phyloP scores from a whole-genome alignment of 1,140 invertebrate species.

The Hypsibius dujardini region DNA sequence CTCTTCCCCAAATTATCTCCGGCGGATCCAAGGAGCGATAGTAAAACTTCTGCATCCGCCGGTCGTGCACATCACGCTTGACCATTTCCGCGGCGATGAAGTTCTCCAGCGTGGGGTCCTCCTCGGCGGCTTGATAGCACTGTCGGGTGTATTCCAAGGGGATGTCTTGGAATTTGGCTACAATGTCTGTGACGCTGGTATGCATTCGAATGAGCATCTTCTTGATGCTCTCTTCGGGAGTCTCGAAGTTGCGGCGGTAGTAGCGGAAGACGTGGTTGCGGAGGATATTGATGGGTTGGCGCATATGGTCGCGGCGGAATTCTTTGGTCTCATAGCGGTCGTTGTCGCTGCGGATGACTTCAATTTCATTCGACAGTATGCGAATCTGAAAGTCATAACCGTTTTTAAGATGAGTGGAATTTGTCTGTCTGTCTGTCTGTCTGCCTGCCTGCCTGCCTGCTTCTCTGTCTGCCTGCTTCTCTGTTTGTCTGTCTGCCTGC shows the following conservation, averaged over 20 bases:
- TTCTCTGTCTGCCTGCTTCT: neutral
- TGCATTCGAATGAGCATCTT: neutral
- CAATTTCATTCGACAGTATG: neutral
- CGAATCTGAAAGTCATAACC: neutral
- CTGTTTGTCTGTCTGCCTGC: neutral
- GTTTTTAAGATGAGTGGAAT: neutral
- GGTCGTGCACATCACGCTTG: neutral
- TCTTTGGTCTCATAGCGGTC: neutral
- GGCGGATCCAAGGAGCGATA: constrained; percentile 9
- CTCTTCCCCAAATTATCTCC: constrained; percentile 4
- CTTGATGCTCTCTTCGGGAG: neutral
- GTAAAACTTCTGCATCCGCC: neutral
- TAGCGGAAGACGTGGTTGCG: neutral
- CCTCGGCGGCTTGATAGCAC: neutral
- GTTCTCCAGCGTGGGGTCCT: neutral
- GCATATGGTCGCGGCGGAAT: neutral
- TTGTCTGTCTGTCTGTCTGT: neutral
- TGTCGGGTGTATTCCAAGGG: neutral
- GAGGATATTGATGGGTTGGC: neutral
- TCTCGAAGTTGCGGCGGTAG: constrained; percentile 3
- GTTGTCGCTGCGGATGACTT: neutral
- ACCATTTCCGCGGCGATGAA: neutral
- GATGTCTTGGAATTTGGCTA: neutral
- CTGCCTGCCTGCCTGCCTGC: neutral
- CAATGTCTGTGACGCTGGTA: neutral